These are phyloP conservation scores for Pseudochromis fuscus DNA, from an alignment of 2,797 vertebrate species.

Conservation along the genomic window DNA sequence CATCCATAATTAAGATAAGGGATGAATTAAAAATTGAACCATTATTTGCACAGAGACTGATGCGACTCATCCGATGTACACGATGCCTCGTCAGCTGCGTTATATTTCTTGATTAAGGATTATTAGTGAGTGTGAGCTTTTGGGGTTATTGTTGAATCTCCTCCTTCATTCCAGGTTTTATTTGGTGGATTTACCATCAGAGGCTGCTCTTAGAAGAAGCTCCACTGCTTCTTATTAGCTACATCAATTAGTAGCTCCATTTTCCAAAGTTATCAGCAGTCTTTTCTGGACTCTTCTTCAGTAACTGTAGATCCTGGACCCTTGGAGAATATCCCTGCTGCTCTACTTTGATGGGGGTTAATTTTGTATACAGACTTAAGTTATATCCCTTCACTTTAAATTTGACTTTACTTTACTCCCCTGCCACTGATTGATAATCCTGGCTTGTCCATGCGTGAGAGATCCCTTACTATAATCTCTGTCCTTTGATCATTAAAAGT, in stretches of 20 bases:
- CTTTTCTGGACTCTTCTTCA: constrained; percentile 66
- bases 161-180: constrained; percentile 28
- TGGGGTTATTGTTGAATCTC: constrained; percentile 13
- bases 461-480: constrained; percentile 83
- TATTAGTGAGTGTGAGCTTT: constrained; percentile 22
- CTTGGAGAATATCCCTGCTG: constrained; percentile 60
- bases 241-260: constrained; percentile 70
- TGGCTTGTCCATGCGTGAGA: constrained; percentile 74
- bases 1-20: constrained; percentile 74
- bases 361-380: constrained; percentile 79
- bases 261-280: constrained; percentile 68
- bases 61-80: constrained; percentile 56
- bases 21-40: constrained; percentile 59
- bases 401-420: constrained; percentile 77
- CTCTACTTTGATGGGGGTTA: constrained; percentile 78
- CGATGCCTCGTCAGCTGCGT: constrained; percentile 51
- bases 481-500: constrained; percentile 86
- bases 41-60: constrained; percentile 53
- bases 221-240: constrained; percentile 49
- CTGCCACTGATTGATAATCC: constrained; percentile 83
- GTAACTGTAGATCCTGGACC: constrained; percentile 63
- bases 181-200: constrained; percentile 53
- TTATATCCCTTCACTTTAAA: constrained; percentile 79
- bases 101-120: constrained; percentile 39
- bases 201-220: constrained; percentile 37